Evolutionary conservation across 2,888 invertebrate genomes (phyloP), one percentile per base, ranked within the genome.

Genomic region (Nudaria mundana): DNA sequence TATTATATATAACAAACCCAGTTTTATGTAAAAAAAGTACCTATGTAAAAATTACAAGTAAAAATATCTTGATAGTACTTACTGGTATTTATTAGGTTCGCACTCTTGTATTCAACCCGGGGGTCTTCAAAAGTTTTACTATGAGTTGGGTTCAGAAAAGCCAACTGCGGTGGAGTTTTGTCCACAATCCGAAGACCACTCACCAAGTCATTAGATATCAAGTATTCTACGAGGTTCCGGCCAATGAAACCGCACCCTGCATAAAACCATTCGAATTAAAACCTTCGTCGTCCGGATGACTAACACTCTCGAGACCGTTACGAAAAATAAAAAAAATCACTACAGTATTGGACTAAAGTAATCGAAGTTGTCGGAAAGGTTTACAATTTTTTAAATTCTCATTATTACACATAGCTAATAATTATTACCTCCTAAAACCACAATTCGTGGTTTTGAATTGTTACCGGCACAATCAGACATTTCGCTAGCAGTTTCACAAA

Each of bases 221-320:
- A 90, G 84, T 94, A 94, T 47, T 93, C 91, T 45, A 97, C 94
- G 59, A 97, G 90, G 88, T 97, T 95, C 67, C 97, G 92, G 54
- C 97, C 97, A 75, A 97, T 94, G 84, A 98, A 97, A 65, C 97
- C 97, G 85, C 97, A 97, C 81, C 97, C 97, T 97, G 85, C 55
- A 77, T 59, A 57, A 48, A 56, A 56, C 32, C 48, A 70, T 56
- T 62, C 63, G 53, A 58, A 63, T 56, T 54, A 53, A 44, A 66
- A 50, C 33, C 40, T 48, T 47, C 54, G 55, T 57, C 59, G 66
- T 68, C 51, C 54, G 53, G 78, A 83, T 87, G 87, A 87, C 86
- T 87, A 86, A 87, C 66, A 78, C 76, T 60, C 49, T 35, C 41
- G 49, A 63, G 75, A 81, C 85, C 81, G 85, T 83, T 86, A 81